Base-by-base conservation (phyloP, 2,113 vertebrate genomes). In the Alexandromys fortis region DNA sequence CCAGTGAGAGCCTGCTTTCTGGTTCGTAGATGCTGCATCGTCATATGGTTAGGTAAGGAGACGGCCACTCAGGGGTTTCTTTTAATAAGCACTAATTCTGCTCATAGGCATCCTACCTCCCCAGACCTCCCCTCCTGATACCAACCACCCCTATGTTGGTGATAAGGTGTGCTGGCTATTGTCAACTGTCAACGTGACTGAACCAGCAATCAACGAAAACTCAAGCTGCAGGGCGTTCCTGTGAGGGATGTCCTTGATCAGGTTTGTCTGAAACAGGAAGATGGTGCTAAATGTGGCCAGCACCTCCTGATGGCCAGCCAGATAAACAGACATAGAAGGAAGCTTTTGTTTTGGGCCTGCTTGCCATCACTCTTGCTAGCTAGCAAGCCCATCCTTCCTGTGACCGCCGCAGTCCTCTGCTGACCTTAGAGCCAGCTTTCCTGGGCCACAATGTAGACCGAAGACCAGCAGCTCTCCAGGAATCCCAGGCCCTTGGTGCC, bases 21-120 rank as follows among this genome's bases (percentile, higher is more conserved):
- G 65, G 4, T 65, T 86, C 45, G 65, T 0, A 67, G 35, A 63
- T 65, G 42, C 42, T 30, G 52, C 49, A 28, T 67, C 67, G 7
- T 22, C 55, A 3, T 9, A 1, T 63, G 73, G 33, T 19, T 14
- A 47, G 30, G 75, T 30, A 9, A 28, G 9, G 8, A 52, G 30
- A 10, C 1, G 11, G 0, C 26, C n/a, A 58, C 6, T 55, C 19
- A 28, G 26, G 1, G 19, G 42, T 28, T 5, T 67, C 13, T 45
- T 42, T 67, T 55, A 35, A 77, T 77, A 5, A 38, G 38, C 38
- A 42, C 67, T 42, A 63, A 79, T 52, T 26, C 19, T 17, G 16
- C 72, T 52, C 35, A 26, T 3, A 58, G 38, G 33, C 33, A 30
- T n/a, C 26, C 21, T 13, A 13, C 19, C 35, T 7, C 72, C 61